Base-by-base conservation (phyloP, 2,888 invertebrate species). In the Pyrrhosoma nymphula region DNA sequence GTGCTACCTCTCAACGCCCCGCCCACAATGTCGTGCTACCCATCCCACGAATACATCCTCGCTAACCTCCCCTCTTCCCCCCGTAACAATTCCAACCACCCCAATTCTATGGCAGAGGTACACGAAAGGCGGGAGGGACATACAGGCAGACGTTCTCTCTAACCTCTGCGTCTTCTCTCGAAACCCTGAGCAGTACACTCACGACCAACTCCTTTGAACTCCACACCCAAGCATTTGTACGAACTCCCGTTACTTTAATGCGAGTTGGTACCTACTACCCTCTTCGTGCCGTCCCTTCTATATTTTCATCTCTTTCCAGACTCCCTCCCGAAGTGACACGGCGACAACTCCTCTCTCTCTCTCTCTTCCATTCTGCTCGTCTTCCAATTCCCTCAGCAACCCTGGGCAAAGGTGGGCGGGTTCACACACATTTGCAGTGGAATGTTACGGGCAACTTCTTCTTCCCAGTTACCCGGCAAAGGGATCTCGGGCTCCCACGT, bases 191-290 rank as follows among this genome's bases (percentile, higher is more conserved):
- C 8, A 47, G 8, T 47, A 69, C 69, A 12, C 39, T n/a, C 88
- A 26, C 39, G 47, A 47, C 47, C 47, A 16, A 14, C 55, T 56
- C n/a, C 35, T 39, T 89, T 56, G 55, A 89, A 89, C 89, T 6
- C 47, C 89, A 89, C 89, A 89, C 56, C 55, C 26, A 47, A 26
- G 26, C 55, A 26, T 55, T 89, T 89, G 23, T 23, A 16, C 16
- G 82, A 18, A 23, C 89, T 56, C 89, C 47, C n/a, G 89, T 89
- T 55, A 89, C 89, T 26, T 89, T 55, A 89, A 89, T 89, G 89
- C 23, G 56, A 56, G 89, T 89, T 26, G 89, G 89, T 89, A 56
- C 23, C 55, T 39, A 16, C 60, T 20, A 20, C 47, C 56, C 56
- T 16, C 12, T 56, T 89, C 56, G 47, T n/a, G 55, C 89, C 55